These are phyloP conservation scores for Notodonta dromedarius DNA, from an alignment of 2,888 invertebrate species.

Conservation along the genomic window DNA sequence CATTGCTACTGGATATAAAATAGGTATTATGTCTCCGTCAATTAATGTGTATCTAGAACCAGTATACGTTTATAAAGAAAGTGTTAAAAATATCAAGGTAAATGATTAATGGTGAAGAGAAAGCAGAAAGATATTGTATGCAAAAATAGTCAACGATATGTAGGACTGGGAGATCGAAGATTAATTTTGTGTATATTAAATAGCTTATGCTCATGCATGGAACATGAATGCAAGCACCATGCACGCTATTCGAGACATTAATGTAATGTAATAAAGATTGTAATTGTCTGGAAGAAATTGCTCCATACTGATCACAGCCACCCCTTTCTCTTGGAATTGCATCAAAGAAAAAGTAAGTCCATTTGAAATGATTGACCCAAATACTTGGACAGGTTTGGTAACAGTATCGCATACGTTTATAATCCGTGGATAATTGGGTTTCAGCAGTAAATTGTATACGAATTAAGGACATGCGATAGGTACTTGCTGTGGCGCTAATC, in stretches of 20 bases:
- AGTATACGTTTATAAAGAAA: slow-evolving; percentile 44
- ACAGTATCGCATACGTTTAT: slow-evolving; percentile 17
- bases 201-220: slow-evolving; percentile 19
- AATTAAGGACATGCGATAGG: slow-evolving; percentile 20
- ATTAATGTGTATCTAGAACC: slow-evolving; percentile 29
- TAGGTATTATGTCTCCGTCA: slow-evolving; percentile 28
- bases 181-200: slow-evolving; percentile 34
- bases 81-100: slow-evolving; percentile 43
- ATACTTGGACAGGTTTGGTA: slow-evolving; percentile 43
- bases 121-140: slow-evolving; percentile 51
- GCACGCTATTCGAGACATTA: slow-evolving; percentile 16
- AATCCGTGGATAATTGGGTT: slow-evolving; percentile 28
- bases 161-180: slow-evolving; percentile 36
- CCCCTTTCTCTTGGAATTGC: slow-evolving; percentile 38
- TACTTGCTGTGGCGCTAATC: slow-evolving; percentile 4
- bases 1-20: slow-evolving; percentile 46
- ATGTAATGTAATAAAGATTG: slow-evolving; percentile 17
- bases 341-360: slow-evolving; percentile 40
- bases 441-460: slow-evolving; percentile 13
- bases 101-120: slow-evolving; percentile 51
- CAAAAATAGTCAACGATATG: slow-evolving; percentile 43
- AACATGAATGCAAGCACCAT: slow-evolving; percentile 5
- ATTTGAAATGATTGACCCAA: slow-evolving; percentile 44
- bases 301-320: slow-evolving; percentile 26
- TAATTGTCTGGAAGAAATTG: slow-evolving; percentile 19